phyloP scores from a whole-genome alignment of 2,113 vertebrate genomes.

The Brevimyrus niger region DNA sequence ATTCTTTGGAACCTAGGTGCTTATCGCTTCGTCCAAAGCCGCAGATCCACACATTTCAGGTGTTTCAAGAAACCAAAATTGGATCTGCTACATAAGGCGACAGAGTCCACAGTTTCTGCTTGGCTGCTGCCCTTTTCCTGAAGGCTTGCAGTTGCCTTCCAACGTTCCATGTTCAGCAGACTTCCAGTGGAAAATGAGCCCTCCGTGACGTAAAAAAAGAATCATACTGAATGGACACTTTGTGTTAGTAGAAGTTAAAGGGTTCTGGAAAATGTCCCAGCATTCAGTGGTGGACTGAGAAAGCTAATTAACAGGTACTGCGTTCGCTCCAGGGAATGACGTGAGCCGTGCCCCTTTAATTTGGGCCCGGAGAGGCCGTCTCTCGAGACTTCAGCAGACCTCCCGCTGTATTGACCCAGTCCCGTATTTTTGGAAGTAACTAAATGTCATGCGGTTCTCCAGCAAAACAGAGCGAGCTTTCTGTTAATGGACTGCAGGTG shows the following conservation, averaged over 20 bases:
- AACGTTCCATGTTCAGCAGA: neutral
- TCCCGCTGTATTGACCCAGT: neutral
- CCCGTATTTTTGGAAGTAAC: neutral
- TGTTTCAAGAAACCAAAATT: neutral
- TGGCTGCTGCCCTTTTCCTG: neutral
- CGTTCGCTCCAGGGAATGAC: neutral
- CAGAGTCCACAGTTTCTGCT: neutral
- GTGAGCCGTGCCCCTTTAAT: neutral
- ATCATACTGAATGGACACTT: neutral
- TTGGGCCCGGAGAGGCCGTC: neutral
- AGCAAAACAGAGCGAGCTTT: neutral
- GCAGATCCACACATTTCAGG: neutral
- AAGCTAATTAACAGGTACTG: neutral
- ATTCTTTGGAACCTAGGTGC: neutral
- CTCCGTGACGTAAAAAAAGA: neutral
- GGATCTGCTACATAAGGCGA: neutral
- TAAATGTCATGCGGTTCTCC: neutral
- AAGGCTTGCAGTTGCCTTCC: neutral
- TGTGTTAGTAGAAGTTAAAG: neutral
- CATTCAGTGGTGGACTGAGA: neutral
- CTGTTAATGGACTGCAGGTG: neutral
- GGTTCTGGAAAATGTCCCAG: neutral
- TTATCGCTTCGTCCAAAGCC: no score
- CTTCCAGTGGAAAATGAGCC: neutral
- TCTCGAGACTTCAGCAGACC: neutral